Percentiles rank a stretch among this genome's conserved stretches.
Evolutionary conservation across 1,140 invertebrate species (phyloP).

Genomic region (Drosophila micromelanica): DNA sequence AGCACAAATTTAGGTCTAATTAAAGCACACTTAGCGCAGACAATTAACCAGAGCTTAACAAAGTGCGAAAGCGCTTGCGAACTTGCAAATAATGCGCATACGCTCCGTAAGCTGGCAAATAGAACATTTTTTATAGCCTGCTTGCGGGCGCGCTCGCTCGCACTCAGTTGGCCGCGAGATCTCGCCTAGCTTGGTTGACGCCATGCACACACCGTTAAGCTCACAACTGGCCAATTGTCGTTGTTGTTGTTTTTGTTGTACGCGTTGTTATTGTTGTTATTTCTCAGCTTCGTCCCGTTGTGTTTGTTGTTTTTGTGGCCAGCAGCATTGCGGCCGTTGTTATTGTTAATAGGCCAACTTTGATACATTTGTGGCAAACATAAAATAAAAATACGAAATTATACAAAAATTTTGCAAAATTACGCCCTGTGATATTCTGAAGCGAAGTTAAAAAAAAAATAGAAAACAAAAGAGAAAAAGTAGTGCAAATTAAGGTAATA

Average conservation of each 20-base stretch:
- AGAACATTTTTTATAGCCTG: constrained; percentile 38
- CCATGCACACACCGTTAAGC: constrained; percentile 35
- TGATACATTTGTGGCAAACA: not conserved
- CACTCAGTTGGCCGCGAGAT: constrained; percentile 67
- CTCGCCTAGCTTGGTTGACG: constrained; percentile 51
- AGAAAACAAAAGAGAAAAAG: not conserved
- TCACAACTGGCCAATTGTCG: not conserved
- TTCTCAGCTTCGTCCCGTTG: constrained; percentile 17
- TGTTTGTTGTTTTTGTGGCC: constrained; percentile 9
- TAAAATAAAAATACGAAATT: not conserved
- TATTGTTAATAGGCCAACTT: constrained; percentile 24
- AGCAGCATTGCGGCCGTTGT: constrained; percentile 28
- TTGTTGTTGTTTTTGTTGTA: constrained; percentile 13
- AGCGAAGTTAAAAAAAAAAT: constrained; percentile 2
- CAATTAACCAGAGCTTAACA: not conserved
- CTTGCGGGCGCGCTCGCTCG: constrained; percentile 31
- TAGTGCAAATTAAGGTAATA: constrained; percentile 13
- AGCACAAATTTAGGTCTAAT: constrained; percentile 24
- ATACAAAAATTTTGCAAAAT: not conserved
- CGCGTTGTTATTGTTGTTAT: constrained; percentile 29
- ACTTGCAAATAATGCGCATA: constrained; percentile 15
- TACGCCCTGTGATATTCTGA: constrained; percentile 14
- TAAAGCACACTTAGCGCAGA: not conserved
- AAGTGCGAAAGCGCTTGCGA: not conserved
- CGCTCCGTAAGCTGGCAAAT: constrained; percentile 7